phyloP scores from a whole-genome alignment of 2,113 vertebrate genomes.

The Macquaria ambigua region DNA sequence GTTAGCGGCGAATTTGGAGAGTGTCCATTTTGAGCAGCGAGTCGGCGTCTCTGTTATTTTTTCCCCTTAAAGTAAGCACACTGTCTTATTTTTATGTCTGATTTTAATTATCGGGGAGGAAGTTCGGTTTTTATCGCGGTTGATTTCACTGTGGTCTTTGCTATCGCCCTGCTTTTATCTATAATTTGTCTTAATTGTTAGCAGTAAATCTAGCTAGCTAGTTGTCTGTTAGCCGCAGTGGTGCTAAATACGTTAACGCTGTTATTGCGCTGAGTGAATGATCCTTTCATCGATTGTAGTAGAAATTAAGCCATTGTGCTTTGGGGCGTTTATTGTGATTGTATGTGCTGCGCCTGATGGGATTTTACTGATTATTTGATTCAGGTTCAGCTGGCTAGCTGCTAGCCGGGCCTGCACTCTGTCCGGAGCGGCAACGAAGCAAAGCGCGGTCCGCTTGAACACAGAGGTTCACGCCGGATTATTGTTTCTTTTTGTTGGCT shows the following conservation, averaged over 20 bases:
- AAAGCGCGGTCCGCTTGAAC: constrained; percentile 75
- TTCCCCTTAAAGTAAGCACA: constrained; percentile 66
- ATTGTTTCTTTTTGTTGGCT: background rate
- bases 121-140: fast-evolving
- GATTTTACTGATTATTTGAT: fast-evolving
- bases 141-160: fast-evolving
- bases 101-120: fast-evolving
- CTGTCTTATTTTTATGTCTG: background rate
- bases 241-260: constrained; percentile 32
- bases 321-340: fast-evolving
- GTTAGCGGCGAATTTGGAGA: constrained; percentile 83
- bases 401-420: constrained; percentile 46
- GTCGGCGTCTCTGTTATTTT: constrained; percentile 64
- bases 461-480: constrained; percentile 1
- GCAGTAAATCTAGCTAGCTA: background rate
- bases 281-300: fast-evolving
- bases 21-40: constrained; percentile 80
- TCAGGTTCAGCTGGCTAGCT: fast-evolving
- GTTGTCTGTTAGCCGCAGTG: constrained; percentile 27
- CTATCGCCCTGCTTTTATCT: fast-evolving
- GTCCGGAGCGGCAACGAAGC: constrained; percentile 38
- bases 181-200: background rate
- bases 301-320: fast-evolving
- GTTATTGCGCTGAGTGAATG: background rate
- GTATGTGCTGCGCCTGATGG: fast-evolving